phyloP scores from a whole-genome alignment of 2,888 invertebrate genomes.

The Heteromyza rotundicornis region DNA sequence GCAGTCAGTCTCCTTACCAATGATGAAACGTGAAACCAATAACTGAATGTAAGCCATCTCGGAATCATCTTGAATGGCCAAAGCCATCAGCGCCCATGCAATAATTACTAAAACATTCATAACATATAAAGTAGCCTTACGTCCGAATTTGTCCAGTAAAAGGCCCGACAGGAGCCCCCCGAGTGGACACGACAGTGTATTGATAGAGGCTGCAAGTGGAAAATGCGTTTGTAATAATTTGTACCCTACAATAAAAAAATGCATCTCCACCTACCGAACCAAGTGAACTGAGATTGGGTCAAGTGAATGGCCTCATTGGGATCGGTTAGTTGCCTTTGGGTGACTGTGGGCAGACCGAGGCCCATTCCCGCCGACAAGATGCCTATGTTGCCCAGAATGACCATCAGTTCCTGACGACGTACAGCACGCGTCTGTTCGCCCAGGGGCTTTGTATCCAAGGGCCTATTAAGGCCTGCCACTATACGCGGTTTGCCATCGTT shows the following conservation, averaged over 20 bases:
- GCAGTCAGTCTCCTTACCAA: too few species aligned
- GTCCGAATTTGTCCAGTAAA: constrained; percentile 57
- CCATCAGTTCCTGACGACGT: constrained; percentile 55
- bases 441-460: constrained; percentile 40
- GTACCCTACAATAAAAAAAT: background rate
- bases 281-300: constrained; percentile 50
- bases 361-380: constrained; percentile 57
- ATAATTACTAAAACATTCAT: constrained; percentile 53
- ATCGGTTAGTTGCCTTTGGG: constrained; percentile 48
- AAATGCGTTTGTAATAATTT: background rate
- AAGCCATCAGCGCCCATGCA: constrained; percentile 56
- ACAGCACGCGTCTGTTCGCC: constrained; percentile 56
- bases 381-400: constrained; percentile 57
- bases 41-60: constrained; percentile 50
- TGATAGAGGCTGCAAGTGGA: constrained; percentile 51
- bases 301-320: constrained; percentile 45
- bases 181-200: constrained; percentile 55
- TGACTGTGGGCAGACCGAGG: constrained; percentile 57
- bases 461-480: constrained; percentile 39
- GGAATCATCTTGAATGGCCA: constrained; percentile 43
- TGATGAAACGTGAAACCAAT: constrained; percentile 54
- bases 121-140: constrained; percentile 53
- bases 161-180: constrained; percentile 57
- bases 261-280: constrained; percentile 51
- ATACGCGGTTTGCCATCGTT: constrained; percentile 36